Base-by-base conservation (phyloP, 2,797 vertebrate species). In the Alca torda region DNA sequence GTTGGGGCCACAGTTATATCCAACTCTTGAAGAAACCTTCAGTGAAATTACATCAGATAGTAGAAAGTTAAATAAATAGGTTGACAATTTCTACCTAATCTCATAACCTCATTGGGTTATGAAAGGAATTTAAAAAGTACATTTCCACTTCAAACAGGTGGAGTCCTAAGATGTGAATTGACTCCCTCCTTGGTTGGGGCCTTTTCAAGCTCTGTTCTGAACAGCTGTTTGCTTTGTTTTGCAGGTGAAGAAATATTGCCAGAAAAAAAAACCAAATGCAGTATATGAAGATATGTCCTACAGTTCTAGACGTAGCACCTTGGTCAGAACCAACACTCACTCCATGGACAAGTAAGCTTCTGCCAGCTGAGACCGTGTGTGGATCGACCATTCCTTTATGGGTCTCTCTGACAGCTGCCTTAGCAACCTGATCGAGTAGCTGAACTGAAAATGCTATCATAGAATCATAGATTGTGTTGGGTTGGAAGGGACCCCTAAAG, bases 221-320 rank as follows among this genome's bases (percentile, higher is more conserved):
- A 80, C 3, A 14, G 8, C 6, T 60, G 9, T 72, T 87, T 74
- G 30, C 15, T 89, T 84, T 87, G 18, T 51, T 89, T 93, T 84
- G 60, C 76, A 97, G 97, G 5, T 78, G 8, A 97, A 95, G 84
- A 95, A 92, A 9, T 68, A 28, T 33, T 96, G 94, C 75, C 77
- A 56, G 67, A 94, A 31, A 54, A 39, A 7, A 5, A 18, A 46
- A 9, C 6, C 1, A 68, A 91, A 63, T 54, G 4, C 3, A 5
- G 41, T 97, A 0, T 97, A 97, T 57, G 97, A 97, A 75, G 97
- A 97, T 41, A 97, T 97, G 97, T 92, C 96, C 50, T 95, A 10
- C 45, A 10, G 31, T 31, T 90, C 78, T 37, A 95, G 89, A 45
- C 17, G 10, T 13, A 92, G 16, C 84, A 92, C 79, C 1, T 10